A percentile compares a stretch with the other conserved stretches of the same genome.
Conservation (phyloP, 2,888 invertebrate species). For the Synergus umbraculus region DNA sequence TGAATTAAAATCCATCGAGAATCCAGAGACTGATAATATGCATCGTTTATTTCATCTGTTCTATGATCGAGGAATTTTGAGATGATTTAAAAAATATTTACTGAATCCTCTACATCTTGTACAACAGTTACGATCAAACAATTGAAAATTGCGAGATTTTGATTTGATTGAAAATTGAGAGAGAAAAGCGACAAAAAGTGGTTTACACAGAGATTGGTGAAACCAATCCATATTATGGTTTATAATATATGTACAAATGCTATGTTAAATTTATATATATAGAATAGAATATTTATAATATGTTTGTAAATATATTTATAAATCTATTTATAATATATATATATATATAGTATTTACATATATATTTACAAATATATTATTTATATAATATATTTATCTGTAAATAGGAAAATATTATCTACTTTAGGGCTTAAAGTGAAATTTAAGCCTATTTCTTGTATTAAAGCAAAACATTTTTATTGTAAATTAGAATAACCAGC, state of each 20-base stretch:
- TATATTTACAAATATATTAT: too few species aligned
- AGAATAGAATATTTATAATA: too few species aligned
- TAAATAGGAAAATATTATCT: too few species aligned
- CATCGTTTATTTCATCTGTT: neutral
- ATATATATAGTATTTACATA: too few species aligned
- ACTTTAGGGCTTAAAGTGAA: too few species aligned
- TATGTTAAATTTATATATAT: neutral
- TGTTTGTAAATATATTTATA: too few species aligned
- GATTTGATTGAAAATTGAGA: neutral
- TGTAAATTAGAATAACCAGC: neutral
- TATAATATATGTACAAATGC: neutral
- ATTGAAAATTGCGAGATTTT: neutral
- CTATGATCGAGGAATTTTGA: neutral
- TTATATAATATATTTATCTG: too few species aligned
- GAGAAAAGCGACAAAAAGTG: neutral
- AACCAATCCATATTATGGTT: neutral
- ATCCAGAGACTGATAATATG: constrained; percentile 24
- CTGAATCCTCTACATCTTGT: neutral
- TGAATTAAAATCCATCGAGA: neutral
- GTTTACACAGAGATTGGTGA: neutral
- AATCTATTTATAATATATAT: too few species aligned
- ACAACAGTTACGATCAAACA: neutral
- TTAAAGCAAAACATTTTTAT: neutral
- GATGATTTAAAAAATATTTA: neutral
- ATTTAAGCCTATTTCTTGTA: too few species aligned